A percentile compares a stretch with the other conserved stretches of the same genome.
phyloP scores from a whole-genome alignment of 2,113 vertebrate species.

The Hiodon alosoides region DNA sequence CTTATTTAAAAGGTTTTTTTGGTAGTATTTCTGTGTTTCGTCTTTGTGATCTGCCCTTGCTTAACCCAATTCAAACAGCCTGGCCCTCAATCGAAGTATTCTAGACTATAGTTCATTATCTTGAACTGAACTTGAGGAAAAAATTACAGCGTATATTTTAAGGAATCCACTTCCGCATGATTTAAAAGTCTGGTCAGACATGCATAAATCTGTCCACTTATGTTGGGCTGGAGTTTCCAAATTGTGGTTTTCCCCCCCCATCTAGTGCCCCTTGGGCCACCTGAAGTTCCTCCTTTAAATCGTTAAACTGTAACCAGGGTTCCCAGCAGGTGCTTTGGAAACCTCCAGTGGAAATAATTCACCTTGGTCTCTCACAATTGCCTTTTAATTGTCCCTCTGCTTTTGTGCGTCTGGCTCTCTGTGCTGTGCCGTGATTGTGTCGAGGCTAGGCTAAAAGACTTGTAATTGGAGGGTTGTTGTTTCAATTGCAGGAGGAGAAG shows the following conservation, averaged over 20 bases:
- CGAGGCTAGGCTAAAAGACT: too few relatives aligned
- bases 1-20: too few relatives aligned
- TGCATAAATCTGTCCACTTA: background rate
- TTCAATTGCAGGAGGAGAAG: too few relatives aligned
- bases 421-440: background rate
- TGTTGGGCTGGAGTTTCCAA: background rate
- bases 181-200: background rate
- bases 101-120: slow-evolving; percentile 22
- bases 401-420: background rate
- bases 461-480: too few relatives aligned
- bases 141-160: background rate
- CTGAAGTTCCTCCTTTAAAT: slow-evolving; percentile 11
- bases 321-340: slow-evolving; percentile 30
- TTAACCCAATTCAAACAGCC: slow-evolving; percentile 19
- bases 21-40: background rate
- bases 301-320: slow-evolving; percentile 32
- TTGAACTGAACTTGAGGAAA: background rate
- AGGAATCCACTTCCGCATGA: background rate
- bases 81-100: slow-evolving; percentile 11
- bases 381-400: background rate
- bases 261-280: slow-evolving; percentile 17
- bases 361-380: background rate
- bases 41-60: slow-evolving; percentile 10
- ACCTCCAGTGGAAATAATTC: slow-evolving; percentile 2
- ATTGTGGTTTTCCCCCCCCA: background rate